Conservation (phyloP, 1,140 invertebrate species). For the Vanessa tameamea region DNA sequence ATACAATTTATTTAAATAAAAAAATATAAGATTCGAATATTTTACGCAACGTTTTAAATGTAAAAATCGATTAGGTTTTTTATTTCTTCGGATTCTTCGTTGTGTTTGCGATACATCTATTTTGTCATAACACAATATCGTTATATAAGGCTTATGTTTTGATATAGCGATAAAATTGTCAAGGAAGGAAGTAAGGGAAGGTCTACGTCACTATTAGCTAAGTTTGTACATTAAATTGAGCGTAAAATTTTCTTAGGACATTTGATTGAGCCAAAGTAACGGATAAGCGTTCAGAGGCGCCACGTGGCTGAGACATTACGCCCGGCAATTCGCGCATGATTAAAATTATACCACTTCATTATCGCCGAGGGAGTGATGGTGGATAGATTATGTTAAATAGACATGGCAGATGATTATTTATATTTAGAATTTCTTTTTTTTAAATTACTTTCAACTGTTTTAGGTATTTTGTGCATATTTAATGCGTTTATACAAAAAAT, state of each 20-base stretch:
- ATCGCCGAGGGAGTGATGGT: constrained; percentile 63
- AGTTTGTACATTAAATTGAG: constrained; percentile 16
- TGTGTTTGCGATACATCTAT: too few relatives aligned
- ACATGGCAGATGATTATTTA: constrained; percentile 12
- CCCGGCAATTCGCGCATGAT: constrained; percentile 71
- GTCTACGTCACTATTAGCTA: constrained; percentile 5
- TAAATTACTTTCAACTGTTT: not conserved
- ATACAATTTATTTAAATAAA: too few relatives aligned
- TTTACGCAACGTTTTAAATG: too few relatives aligned
- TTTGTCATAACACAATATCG: too few relatives aligned
- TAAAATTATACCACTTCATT: constrained; percentile 76
- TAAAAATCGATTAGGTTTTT: too few relatives aligned
- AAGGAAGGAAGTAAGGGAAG: not conserved
- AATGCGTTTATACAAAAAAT: too few relatives aligned
- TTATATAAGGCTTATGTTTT: not conserved
- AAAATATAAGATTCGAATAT: too few relatives aligned
- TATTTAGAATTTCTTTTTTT: too few relatives aligned
- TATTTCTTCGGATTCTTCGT: too few relatives aligned
- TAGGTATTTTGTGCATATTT: too few relatives aligned
- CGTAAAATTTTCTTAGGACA: constrained; percentile 33
- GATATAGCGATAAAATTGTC: not conserved
- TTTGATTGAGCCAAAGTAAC: constrained; percentile 28
- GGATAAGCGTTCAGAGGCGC: constrained; percentile 42
- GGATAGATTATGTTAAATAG: constrained; percentile 25
- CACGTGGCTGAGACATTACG: constrained; percentile 70